Evolutionary conservation across 1,140 invertebrate species (phyloP), one percentile per base, ranked within the genome.

Genomic region (Listronotus oregonensis): DNA sequence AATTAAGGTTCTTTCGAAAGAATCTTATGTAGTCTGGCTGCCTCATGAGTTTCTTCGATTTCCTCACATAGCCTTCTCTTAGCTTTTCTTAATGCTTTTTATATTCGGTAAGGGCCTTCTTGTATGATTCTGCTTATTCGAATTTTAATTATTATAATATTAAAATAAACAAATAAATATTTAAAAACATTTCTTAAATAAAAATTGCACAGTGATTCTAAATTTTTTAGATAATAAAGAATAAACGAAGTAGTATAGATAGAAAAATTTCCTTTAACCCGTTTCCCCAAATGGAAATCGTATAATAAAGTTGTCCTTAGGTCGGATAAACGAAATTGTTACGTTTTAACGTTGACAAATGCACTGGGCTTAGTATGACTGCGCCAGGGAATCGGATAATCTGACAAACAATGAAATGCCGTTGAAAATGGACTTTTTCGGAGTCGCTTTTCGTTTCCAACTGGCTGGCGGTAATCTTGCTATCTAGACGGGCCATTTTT

Each of bases 401-500:
- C 67, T 69, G 67, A 65, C 67, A 69, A 69, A 69, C 67, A 66
- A 59, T 64, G 67, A 64, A 68, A 68, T 43, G 56, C 49, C 62
- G 61, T 51, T 60, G 67, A 69, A 69, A 69, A 69, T 57, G 63
- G 67, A 61, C 63, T 62, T 61, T 65, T 52, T 27, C 37, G 61
- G 59, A 64, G 49, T 55, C 57, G 66, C 43, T 68, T 64, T 43
- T 60, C 66, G 34, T 68, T 68, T 68, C 59, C 63, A 37, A 12
- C 11, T 43, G 42, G 62, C 54, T 59, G 59, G 58, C 55, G 50
- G 14, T 69, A 66, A 66, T 27, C 59, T 59, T 40, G 68, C 68
- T 66, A 69, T 69, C 54, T 66, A 64, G 64, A 64, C 49, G 18
- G 68, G 68, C 66, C 64, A 66, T 63, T 63, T 63, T 54, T 63